Evolutionary conservation across 2,797 vertebrate species (phyloP).

Genomic region (Clarias pachynema): DNA sequence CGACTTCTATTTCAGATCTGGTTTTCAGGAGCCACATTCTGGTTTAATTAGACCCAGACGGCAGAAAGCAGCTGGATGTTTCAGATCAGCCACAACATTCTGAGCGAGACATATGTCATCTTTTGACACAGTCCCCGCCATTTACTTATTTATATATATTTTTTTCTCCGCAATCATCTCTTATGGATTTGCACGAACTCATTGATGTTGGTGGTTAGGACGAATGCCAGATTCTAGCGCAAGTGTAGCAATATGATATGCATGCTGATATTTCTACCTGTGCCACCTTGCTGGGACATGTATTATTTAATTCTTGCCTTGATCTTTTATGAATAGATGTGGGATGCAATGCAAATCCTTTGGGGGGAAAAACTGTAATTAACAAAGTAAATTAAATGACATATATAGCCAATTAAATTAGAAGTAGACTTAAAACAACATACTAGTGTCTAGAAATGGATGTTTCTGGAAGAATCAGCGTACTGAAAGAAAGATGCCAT

Average conservation of each 20-base stretch:
- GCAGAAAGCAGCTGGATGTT: slow-evolving; percentile 77
- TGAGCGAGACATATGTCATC: slow-evolving; percentile 74
- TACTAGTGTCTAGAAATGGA: background rate
- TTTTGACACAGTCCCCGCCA: slow-evolving; percentile 58
- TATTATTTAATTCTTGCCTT: slow-evolving; percentile 11
- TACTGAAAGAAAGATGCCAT: background rate
- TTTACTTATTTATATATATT: slow-evolving; percentile 35
- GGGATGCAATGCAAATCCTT: background rate
- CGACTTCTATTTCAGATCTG: slow-evolving; percentile 76
- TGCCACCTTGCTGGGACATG: slow-evolving; percentile 8
- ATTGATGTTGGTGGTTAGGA: slow-evolving; percentile 25
- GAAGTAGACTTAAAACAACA: background rate
- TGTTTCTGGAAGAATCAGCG: background rate
- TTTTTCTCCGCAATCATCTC: slow-evolving; percentile 12
- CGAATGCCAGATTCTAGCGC: slow-evolving; percentile 18
- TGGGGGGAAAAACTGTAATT: background rate
- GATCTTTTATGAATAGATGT: slow-evolving; percentile 18
- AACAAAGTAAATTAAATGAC: background rate
- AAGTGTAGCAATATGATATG: slow-evolving; percentile 11
- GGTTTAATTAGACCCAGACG: slow-evolving; percentile 79
- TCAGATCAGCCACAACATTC: slow-evolving; percentile 71
- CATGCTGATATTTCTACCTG: slow-evolving; percentile 19
- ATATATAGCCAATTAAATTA: background rate
- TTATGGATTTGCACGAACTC: slow-evolving; percentile 7
- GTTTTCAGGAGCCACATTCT: slow-evolving; percentile 76